phyloP scores from a whole-genome alignment of 2,113 vertebrate species.

The Thamnaconus septentrionalis region DNA sequence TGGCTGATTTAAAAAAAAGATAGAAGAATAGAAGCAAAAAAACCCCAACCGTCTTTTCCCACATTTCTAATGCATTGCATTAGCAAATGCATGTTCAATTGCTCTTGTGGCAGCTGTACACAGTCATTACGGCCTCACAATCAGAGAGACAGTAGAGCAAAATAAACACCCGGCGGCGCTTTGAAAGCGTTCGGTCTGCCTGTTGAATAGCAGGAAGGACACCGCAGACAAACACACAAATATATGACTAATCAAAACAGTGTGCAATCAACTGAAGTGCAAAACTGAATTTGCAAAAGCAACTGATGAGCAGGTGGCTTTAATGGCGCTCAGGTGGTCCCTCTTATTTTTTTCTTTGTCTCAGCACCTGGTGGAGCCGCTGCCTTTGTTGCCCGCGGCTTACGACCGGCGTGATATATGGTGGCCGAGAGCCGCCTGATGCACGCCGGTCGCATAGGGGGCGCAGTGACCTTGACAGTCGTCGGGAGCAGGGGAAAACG shows the following conservation, averaged over 20 bases:
- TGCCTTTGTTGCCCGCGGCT: no score
- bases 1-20: background rate
- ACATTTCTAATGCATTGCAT: background rate
- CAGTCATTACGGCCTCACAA: constrained; percentile 5
- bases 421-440: no score
- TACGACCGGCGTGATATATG: no score
- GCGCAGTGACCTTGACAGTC: no score
- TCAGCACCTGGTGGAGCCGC: background rate
- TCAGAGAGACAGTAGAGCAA: constrained; percentile 1
- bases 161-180: constrained; percentile 17
- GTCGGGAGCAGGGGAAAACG: no score
- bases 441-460: no score
- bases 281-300: background rate
- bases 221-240: background rate
- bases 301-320: constrained; percentile 5
- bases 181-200: constrained; percentile 13
- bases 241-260: constrained; percentile 2
- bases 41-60: background rate
- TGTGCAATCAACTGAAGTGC: background rate
- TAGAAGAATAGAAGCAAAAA: no score
- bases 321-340: background rate
- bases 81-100: constrained; percentile 1
- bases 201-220: constrained; percentile 7
- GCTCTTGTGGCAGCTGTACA: constrained; percentile 1
- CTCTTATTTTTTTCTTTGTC: background rate